These are phyloP conservation scores for Sarcophaga variegata DNA, from an alignment of 2,888 invertebrate species.

Conservation along the genomic window DNA sequence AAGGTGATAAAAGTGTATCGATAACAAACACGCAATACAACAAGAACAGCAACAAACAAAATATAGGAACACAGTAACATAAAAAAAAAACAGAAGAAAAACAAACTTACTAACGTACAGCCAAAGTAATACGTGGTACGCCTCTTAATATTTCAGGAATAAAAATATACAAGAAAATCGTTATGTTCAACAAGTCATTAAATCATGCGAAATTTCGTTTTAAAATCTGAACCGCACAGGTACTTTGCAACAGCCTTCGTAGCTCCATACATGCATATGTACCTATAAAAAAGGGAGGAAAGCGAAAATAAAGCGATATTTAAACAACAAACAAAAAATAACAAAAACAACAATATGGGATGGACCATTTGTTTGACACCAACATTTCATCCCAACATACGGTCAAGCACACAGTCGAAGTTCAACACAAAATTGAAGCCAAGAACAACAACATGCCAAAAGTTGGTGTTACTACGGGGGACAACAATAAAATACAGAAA, in stretches of 20 bases:
- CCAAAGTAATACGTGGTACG: constrained; percentile 30
- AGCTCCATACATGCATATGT: background rate
- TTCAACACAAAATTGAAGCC: constrained; percentile 10
- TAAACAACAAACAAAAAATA: background rate
- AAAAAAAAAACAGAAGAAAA: background rate
- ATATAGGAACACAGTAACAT: background rate
- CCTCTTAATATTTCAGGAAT: background rate
- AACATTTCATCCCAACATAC: constrained; percentile 36
- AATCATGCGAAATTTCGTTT: background rate
- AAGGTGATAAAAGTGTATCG: constrained; percentile 74
- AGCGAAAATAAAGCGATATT: background rate
- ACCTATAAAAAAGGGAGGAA: background rate
- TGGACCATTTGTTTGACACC: constrained; percentile 46
- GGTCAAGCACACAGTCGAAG: background rate
- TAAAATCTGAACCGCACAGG: background rate
- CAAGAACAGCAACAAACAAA: constrained; percentile 39
- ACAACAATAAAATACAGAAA: constrained; percentile 22
- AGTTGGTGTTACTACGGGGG: constrained; percentile 34
- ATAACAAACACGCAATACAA: constrained; percentile 72
- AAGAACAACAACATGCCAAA: constrained; percentile 7
- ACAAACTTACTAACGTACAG: constrained; percentile 32
- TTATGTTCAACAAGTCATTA: background rate
- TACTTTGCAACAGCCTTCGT: constrained; percentile 18
- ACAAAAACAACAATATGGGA: constrained; percentile 32
- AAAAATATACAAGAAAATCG: background rate